These are phyloP conservation scores for Archaeoteleia sp. DNA, from an alignment of 2,888 invertebrate genomes.

Conservation along the genomic window DNA sequence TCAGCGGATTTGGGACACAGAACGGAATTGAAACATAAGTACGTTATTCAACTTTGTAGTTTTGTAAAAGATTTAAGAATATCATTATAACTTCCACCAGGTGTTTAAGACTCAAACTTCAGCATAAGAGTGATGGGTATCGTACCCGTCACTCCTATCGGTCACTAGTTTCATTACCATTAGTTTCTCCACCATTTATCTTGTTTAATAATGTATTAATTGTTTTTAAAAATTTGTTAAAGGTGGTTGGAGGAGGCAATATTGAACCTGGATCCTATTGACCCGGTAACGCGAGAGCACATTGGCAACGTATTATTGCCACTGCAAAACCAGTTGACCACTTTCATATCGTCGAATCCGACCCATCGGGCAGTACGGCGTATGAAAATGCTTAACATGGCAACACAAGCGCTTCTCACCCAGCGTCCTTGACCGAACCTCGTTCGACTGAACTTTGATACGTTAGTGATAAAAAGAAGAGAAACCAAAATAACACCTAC, in stretches of 20 bases:
- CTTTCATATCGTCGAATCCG: slow-evolving; percentile 82
- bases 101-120: too few relatives aligned
- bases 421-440: slow-evolving; percentile 39
- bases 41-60: slow-evolving; percentile 62
- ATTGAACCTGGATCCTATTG: slow-evolving; percentile 85
- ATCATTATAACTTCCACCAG: too few relatives aligned
- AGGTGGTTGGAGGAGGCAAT: slow-evolving; percentile 93
- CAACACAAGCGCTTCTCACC: slow-evolving; percentile 78
- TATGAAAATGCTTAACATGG: slow-evolving; percentile 85
- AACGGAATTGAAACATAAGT: slow-evolving; percentile 89
- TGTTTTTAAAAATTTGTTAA: slow-evolving; percentile 59
- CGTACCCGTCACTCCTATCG: too few relatives aligned
- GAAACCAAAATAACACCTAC: too few relatives aligned
- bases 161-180: too few relatives aligned
- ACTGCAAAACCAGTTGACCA: slow-evolving; percentile 83
- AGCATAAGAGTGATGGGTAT: too few relatives aligned
- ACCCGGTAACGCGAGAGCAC: slow-evolving; percentile 89
- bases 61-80: too few relatives aligned
- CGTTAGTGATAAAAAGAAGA: too few relatives aligned
- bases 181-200: too few relatives aligned
- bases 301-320: slow-evolving; percentile 86
- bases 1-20: slow-evolving; percentile 91
- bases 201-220: slow-evolving; percentile 1
- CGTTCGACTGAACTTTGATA: background rate
- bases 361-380: slow-evolving; percentile 80